Evolutionary conservation across 2,113 vertebrate genomes (phyloP).

Genomic region (Panurus biarmicus): DNA sequence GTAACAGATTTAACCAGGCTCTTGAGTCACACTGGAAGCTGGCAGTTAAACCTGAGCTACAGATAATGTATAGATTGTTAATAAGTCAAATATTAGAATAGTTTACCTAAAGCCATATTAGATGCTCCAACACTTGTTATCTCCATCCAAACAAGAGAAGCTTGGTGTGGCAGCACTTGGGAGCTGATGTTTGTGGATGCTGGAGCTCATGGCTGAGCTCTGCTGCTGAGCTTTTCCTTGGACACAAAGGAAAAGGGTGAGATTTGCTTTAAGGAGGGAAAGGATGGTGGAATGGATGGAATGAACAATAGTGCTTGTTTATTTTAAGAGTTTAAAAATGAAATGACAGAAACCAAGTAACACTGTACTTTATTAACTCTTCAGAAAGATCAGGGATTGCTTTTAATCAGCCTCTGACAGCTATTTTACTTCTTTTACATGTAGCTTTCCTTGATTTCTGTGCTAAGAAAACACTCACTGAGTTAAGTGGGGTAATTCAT

Average conservation of each 20-base stretch:
- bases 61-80: not conserved
- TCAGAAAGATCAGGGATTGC: not conserved
- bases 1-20: not conserved
- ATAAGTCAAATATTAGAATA: not conserved
- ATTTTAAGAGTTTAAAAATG: not conserved
- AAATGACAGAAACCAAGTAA: not conserved
- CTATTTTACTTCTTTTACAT: not conserved
- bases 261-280: not conserved
- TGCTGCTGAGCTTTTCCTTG: not conserved
- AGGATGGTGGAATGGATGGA: not conserved
- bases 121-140: not conserved
- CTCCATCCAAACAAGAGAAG: not conserved
- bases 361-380: not conserved
- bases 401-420: not conserved
- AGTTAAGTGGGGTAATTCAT: not conserved
- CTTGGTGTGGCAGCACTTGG: not conserved
- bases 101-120: not conserved
- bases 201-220: not conserved
- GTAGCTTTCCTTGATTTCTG: not conserved
- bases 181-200: not conserved
- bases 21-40: not conserved
- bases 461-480: not conserved
- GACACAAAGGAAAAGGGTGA: not conserved
- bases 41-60: not conserved
- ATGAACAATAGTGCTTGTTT: not conserved